Evolutionary conservation across 2,888 invertebrate species (phyloP).

Genomic region (Himalopsyche japonica): DNA sequence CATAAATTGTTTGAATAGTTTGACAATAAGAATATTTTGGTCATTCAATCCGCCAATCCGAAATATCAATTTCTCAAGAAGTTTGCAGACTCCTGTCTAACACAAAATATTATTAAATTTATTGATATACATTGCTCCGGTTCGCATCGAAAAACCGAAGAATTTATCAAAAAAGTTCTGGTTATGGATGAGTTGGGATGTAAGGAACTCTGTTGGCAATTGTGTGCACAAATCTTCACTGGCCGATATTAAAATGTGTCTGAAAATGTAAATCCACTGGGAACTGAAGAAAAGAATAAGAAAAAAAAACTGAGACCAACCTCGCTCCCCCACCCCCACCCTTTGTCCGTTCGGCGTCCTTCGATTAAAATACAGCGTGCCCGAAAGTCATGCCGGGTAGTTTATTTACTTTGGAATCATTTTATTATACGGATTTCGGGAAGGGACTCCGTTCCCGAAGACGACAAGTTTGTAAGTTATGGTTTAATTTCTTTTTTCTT

Average conservation of each 20-base stretch:
- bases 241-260: slow-evolving; percentile 24
- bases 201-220: not conserved
- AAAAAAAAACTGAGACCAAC: not conserved
- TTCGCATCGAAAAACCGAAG: no score
- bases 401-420: not conserved
- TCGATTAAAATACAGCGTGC: not conserved
- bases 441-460: not conserved
- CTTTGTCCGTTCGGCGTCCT: not conserved
- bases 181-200: not conserved
- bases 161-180: not conserved
- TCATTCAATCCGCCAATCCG: no score
- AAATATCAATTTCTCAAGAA: no score
- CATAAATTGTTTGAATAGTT: no score
- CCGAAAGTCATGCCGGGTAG: not conserved
- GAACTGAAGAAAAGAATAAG: not conserved
- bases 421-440: not conserved
- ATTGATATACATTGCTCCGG: no score
- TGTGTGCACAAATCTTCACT: slow-evolving; percentile 29
- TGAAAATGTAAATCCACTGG: slow-evolving; percentile 15
- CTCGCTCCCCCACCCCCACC: not conserved
- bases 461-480: not conserved
- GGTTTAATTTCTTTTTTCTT: no score
- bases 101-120: no score
- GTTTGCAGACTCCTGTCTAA: no score
- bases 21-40: no score